phyloP scores from a whole-genome alignment of 2,113 vertebrate genomes.

The Leucopsar rothschildi region DNA sequence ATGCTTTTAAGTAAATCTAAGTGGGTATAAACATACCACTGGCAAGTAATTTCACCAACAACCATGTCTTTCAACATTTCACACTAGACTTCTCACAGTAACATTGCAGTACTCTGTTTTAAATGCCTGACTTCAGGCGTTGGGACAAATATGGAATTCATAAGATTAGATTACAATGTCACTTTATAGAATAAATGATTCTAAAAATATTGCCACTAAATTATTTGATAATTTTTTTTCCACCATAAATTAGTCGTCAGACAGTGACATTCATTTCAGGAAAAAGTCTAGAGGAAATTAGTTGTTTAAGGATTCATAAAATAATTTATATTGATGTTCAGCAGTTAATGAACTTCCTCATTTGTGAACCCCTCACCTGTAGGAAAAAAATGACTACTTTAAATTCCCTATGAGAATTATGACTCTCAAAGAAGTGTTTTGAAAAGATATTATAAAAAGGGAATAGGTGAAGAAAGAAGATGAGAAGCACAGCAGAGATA shows the following conservation, averaged over 20 bases:
- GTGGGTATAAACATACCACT: constrained; percentile 75
- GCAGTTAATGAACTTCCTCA: neutral
- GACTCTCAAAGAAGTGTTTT: constrained; percentile 40
- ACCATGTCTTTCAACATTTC: constrained; percentile 65
- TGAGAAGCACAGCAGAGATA: constrained; percentile 38
- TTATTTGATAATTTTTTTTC: neutral
- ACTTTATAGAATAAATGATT: neutral
- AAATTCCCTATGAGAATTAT: constrained; percentile 23
- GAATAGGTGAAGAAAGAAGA: constrained; percentile 54
- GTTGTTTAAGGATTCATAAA: constrained; percentile 17
- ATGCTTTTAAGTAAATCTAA: constrained; percentile 72
- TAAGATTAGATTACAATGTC: neutral
- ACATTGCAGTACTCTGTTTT: constrained; percentile 51
- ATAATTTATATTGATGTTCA: neutral
- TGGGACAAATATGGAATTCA: neutral
- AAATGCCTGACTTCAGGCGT: constrained; percentile 63
- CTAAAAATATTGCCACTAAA: constrained; percentile 23
- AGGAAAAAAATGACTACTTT: constrained; percentile 13
- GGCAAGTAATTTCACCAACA: constrained; percentile 55
- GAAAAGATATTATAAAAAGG: neutral
- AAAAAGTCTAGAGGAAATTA: constrained; percentile 33
- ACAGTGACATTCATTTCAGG: neutral
- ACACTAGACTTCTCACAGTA: constrained; percentile 55
- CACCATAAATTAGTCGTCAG: neutral
- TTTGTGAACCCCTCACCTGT: neutral